Percentiles rank a stretch among this genome's conserved stretches.
These are phyloP conservation scores for Pygocentrus nattereri DNA, from an alignment of 2,797 vertebrate genomes.

Conservation along the genomic window DNA sequence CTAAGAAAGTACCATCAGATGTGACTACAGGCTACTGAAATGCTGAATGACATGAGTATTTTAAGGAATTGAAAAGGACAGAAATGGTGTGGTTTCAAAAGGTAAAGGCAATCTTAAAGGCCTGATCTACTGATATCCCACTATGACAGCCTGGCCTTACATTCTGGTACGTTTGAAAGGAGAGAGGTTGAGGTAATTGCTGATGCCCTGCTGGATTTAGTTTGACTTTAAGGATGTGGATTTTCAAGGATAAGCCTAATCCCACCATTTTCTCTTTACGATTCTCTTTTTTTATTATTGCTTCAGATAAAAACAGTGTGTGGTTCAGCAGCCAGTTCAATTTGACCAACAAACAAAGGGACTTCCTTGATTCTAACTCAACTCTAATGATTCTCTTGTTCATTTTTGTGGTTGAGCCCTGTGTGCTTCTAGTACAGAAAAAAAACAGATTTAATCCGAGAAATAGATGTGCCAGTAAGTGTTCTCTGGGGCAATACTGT, in stretches of 20 bases:
- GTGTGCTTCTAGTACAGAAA: too few species aligned
- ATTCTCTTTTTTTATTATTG: background rate
- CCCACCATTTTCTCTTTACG: background rate
- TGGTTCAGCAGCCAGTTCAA: background rate
- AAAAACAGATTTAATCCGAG: background rate
- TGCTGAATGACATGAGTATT: background rate
- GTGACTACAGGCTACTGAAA: background rate
- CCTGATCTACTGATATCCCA: background rate
- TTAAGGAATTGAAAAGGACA: background rate
- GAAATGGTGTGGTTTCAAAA: background rate
- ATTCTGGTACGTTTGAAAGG: background rate
- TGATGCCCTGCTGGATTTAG: background rate
- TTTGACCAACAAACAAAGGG: too few species aligned
- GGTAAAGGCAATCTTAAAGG: background rate
- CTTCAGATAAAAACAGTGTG: background rate
- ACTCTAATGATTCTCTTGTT: too few species aligned
- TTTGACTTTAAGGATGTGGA: slow-evolving; percentile 3
- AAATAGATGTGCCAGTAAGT: too few species aligned
- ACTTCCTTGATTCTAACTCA: too few species aligned
- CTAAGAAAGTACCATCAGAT: too few species aligned
- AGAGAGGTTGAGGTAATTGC: background rate
- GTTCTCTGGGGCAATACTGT: background rate
- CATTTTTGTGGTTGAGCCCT: too few species aligned
- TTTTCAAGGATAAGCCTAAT: background rate
- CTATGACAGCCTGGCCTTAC: too few species aligned